Conservation (phyloP, 2,888 invertebrate genomes). For the Sarcophaga variegata region DNA sequence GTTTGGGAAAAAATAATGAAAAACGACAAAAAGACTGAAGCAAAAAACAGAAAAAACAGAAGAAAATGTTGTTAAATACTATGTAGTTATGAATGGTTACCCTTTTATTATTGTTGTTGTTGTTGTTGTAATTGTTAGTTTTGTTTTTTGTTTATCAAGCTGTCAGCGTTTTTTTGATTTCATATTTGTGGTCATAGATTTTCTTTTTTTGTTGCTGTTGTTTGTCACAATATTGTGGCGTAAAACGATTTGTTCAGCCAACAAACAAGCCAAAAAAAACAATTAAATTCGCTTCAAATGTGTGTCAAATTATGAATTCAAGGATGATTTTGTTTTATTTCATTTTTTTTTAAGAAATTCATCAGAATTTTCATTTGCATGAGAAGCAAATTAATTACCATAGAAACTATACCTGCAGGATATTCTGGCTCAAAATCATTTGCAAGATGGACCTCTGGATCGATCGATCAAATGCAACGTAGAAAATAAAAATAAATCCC, state of each 20-base stretch:
- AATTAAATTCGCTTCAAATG: conserved; percentile 43
- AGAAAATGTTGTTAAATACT: conserved; percentile 30
- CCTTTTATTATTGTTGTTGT: background rate
- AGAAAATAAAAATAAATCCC: no score
- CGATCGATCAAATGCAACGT: no score
- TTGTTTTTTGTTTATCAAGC: conserved; percentile 6
- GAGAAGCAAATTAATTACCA: background rate
- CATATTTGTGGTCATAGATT: no score
- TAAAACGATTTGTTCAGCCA: conserved; percentile 53
- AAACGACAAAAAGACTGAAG: conserved; percentile 38
- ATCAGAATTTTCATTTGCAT: no score
- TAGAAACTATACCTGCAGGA: no score
- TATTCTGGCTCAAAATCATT: no score
- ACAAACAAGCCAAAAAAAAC: no score
- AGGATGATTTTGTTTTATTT: conserved; percentile 11
- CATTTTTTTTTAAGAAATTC: no score
- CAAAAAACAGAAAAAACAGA: no score
- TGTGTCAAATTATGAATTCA: conserved; percentile 43
- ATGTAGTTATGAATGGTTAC: conserved; percentile 43
- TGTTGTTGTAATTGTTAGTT: conserved; percentile 12
- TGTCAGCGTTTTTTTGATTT: conserved; percentile 7
- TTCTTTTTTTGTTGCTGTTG: no score
- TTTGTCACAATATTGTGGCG: conserved; percentile 56
- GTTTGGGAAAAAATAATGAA: conserved; percentile 39
- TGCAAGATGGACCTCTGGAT: no score